A percentile compares a stretch with the other conserved stretches of the same genome.
These are phyloP conservation scores for Philonicus albiceps DNA, from an alignment of 2,888 invertebrate genomes.

Conservation along the genomic window DNA sequence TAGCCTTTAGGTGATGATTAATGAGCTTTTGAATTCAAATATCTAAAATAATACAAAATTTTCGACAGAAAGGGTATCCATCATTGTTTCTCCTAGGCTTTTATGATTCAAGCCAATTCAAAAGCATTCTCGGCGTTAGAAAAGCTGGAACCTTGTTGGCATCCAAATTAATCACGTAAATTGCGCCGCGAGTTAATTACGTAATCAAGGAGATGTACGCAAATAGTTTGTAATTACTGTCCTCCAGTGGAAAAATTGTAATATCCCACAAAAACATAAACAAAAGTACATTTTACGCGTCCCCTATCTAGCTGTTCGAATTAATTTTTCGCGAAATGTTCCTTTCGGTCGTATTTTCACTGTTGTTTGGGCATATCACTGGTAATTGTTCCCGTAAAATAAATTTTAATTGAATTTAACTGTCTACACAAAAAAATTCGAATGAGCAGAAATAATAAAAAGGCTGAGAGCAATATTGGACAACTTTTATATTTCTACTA, in stretches of 20 bases:
- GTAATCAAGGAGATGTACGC: not conserved
- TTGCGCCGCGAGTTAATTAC: not conserved
- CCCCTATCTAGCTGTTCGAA: not conserved
- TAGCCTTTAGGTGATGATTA: too few species aligned
- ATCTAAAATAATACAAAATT: too few species aligned
- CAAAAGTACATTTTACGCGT: not conserved
- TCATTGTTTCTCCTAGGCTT: too few species aligned
- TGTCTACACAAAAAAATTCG: conserved; percentile 18
- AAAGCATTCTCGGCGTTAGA: not conserved
- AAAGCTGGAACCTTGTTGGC: not conserved
- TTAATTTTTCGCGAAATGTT: not conserved
- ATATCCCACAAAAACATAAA: conserved; percentile 24
- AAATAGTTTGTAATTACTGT: not conserved
- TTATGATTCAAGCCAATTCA: too few species aligned
- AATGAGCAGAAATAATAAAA: not conserved
- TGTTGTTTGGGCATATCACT: conserved; percentile 24
- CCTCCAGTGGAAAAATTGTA: not conserved
- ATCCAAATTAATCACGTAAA: not conserved
- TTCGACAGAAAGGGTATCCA: too few species aligned
- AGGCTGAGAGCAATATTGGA: not conserved
- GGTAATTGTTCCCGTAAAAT: conserved; percentile 32
- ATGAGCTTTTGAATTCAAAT: too few species aligned
- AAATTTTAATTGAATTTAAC: conserved; percentile 38
- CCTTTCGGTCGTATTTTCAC: not conserved
- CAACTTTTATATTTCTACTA: conserved; percentile 7